Base-by-base conservation (phyloP, 2,797 vertebrate genomes). In the Sciurus vulgaris region DNA sequence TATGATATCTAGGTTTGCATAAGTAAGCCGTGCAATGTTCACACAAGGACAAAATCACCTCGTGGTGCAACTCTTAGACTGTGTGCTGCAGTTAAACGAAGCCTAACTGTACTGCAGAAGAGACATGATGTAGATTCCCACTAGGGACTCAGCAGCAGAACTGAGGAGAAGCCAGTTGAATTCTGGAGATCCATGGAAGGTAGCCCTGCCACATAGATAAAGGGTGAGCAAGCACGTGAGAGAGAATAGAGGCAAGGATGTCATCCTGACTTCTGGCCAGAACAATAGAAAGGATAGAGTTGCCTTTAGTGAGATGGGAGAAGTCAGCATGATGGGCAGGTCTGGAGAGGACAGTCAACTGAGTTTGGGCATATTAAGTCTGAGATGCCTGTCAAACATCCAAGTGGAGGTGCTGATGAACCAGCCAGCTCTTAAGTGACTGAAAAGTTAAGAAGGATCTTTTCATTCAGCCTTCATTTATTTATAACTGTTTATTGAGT, bases 381-480 rank as follows among this genome's bases (percentile, higher is more conserved):
- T 47, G 91, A 61, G 61, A 49, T 18, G 63, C 24, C 77, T 61
- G 14, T 17, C 35, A 30, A 41, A 47, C 6, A n/a, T 5, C 28
- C 59, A 28, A 2, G 51, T 2, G 51, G 35, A n/a, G 63, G 44
- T 2, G 0, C 84, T 5, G 0, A 65, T 59, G 24, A 49, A 63
- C 18, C 33, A 6, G 47, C 7, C 3, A 15, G 28, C 67, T 61
- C 2, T 22, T 22, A 65, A 38, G 44, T 69, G 28, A 51, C 28
- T 2, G 41, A 47, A 12, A 59, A 49, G 26, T 44, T 41, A 0
- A 18, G 28, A 26, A 81, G 28, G 59, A 8, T 9, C 26, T 51
- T 70, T 79, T 92, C 94, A 44, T 13, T 59, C 88, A 20, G 38
- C 38, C 86, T 82, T 82, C 44, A 6, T 89, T 65, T 63, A 54